Evolutionary conservation across 2,113 vertebrate genomes (phyloP).

Genomic region (Atherinomorus stipes): DNA sequence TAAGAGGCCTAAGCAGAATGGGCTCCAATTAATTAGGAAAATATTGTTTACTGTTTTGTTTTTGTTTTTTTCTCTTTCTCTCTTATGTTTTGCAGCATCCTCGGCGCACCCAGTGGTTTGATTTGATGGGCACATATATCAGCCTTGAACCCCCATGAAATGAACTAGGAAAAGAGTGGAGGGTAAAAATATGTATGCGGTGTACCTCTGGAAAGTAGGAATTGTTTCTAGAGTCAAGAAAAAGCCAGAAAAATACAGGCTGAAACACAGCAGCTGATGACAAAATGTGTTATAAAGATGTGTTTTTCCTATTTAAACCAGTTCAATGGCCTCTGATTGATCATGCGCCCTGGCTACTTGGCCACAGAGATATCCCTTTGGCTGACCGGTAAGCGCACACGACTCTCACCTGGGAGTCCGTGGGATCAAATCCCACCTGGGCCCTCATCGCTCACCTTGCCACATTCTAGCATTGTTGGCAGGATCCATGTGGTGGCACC

Average conservation of each 20-base stretch:
- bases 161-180: slow-evolving; percentile 52
- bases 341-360: too few relatives aligned
- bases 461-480: too few relatives aligned
- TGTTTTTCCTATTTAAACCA: too few relatives aligned
- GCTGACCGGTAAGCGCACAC: too few relatives aligned
- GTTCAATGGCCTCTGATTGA: too few relatives aligned
- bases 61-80: slow-evolving; percentile 40
- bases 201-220: neutral
- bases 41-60: slow-evolving; percentile 45
- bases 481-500: too few relatives aligned
- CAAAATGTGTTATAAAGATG: neutral
- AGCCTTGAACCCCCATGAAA: slow-evolving; percentile 53
- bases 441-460: too few relatives aligned
- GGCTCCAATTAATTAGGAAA: slow-evolving; percentile 78
- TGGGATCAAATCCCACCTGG: too few relatives aligned
- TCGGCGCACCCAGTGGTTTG: slow-evolving; percentile 41
- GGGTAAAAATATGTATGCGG: neutral
- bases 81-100: neutral
- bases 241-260: neutral
- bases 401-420: too few relatives aligned
- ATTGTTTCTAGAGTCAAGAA: slow-evolving; percentile 11
- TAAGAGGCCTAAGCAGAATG: slow-evolving; percentile 73
- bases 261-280: neutral
- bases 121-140: slow-evolving; percentile 63
- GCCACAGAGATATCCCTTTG: too few relatives aligned